These are phyloP conservation scores for Chrysolina haemoptera DNA, from an alignment of 2,888 invertebrate genomes.

Conservation along the genomic window DNA sequence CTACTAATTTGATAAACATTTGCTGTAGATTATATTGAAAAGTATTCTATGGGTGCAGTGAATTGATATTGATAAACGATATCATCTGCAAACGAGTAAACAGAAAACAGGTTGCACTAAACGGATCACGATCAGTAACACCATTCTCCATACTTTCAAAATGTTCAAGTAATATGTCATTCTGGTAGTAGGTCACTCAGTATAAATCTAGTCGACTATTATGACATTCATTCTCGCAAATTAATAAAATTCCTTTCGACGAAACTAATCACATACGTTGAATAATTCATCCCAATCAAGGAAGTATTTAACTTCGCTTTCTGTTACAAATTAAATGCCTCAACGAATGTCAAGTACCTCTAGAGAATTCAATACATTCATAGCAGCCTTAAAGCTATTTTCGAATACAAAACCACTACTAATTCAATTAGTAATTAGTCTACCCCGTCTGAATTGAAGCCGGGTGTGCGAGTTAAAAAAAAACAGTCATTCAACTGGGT, in stretches of 20 bases:
- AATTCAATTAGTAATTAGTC: not conserved
- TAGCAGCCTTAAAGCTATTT: constrained; percentile 12
- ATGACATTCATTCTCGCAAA: not conserved
- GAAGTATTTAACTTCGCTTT: constrained; percentile 26
- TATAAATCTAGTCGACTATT: not conserved
- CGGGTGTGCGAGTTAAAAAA: not conserved
- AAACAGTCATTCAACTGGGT: not conserved
- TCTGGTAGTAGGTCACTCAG: not conserved
- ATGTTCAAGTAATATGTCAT: too few relatives aligned
- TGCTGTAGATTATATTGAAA: too few relatives aligned
- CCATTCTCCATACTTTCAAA: too few relatives aligned
- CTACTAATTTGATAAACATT: too few relatives aligned
- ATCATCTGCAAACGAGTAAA: too few relatives aligned
- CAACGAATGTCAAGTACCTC: constrained; percentile 25
- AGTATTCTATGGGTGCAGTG: too few relatives aligned
- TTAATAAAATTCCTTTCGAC: not conserved
- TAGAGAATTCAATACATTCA: constrained; percentile 13
- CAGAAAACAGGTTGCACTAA: too few relatives aligned
- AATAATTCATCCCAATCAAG: constrained; percentile 1
- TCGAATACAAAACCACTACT: not conserved
- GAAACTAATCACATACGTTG: constrained; percentile 1
- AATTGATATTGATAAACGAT: too few relatives aligned
- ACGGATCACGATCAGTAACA: too few relatives aligned
- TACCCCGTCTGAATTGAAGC: not conserved
- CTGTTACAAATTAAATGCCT: constrained; percentile 7